Evolutionary conservation across 2,797 vertebrate genomes (phyloP), one percentile per base, ranked within the genome.

Genomic region (Merluccius polli): DNA sequence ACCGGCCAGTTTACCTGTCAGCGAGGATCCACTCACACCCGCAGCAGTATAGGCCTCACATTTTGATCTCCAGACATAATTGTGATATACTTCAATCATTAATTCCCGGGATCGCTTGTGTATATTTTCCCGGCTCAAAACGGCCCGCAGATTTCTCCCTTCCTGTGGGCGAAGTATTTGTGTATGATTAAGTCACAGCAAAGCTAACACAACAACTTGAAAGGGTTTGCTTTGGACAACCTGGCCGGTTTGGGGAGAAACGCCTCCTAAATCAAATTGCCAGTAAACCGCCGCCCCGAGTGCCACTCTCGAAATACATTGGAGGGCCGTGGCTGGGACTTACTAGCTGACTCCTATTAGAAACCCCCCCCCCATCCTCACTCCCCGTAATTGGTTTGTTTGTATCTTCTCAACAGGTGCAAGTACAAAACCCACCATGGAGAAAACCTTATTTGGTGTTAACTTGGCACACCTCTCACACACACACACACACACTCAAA

Each of bases 1-100:
- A n/a, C n/a, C n/a, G n/a, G n/a, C n/a, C n/a, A n/a, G n/a, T 90
- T 82, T 80, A 89, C 83, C 31, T 87, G 82, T 89, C 87, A 87
- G 83, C 81, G 35, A 59, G 72, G 84, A 89, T 89, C 86, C 87
- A 86, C 83, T 89, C 87, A 79, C 70, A 85, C n/a, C n/a, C n/a
- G n/a, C n/a, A n/a, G n/a, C n/a, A n/a, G n/a, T n/a, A n/a, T 85
- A 84, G 89, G 88, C 63, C 2, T 76, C 77, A 81, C 72, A 87
- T 87, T 85, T 87, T 84, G 80, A 18, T 81, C 74, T 86, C 83
- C 85, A 87, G 85, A 87, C 86, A 77, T 72, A 70, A 80, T 65
- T 30, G 52, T 5, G 76, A 83, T 38, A 79, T 81, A 79, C 72
- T 81, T 82, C 75, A 79, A 79, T 73, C 81, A 79, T 86, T 81